Percentiles rank a stretch among this genome's conserved stretches.
Conservation (phyloP, 2,888 invertebrate genomes). For the Beris morrisii region DNA sequence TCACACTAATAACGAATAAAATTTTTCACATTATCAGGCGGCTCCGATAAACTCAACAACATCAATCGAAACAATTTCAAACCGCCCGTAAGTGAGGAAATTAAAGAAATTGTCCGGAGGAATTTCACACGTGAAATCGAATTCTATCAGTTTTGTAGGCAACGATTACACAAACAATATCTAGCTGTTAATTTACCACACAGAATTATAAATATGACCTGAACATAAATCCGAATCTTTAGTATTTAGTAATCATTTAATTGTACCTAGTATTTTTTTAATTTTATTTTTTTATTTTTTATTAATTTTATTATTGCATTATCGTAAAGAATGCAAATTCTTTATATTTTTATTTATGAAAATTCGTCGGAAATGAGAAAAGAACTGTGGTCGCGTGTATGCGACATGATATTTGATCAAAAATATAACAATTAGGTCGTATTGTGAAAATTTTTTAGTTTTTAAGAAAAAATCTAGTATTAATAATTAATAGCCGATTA, state of each 20-base stretch:
- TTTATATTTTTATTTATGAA: conserved; percentile 24
- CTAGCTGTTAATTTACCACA: conserved; percentile 61
- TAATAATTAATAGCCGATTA: not conserved
- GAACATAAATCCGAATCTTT: not conserved
- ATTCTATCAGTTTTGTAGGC: conserved; percentile 82
- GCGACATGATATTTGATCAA: conserved; percentile 18
- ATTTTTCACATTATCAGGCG: conserved; percentile 59
- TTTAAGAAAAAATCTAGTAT: not conserved
- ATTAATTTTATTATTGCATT: conserved; percentile 11
- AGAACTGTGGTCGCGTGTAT: conserved; percentile 23
- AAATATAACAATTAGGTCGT: not conserved
- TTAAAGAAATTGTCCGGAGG: conserved; percentile 74
- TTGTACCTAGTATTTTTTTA: conserved; percentile 4
- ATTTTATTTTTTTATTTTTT: conserved; percentile 3
- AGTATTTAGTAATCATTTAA: not conserved
- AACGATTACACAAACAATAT: conserved; percentile 75
- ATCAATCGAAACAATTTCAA: conserved; percentile 87
- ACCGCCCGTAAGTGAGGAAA: conserved; percentile 78
- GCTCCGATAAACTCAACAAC: conserved; percentile 72
- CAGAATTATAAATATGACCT: conserved; percentile 24
- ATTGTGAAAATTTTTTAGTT: not conserved
- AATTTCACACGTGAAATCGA: conserved; percentile 84
- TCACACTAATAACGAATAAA: not conserved
- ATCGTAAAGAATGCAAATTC: not conserved
- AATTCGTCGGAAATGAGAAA: not conserved